These are phyloP conservation scores for Drosophila siamana DNA, from an alignment of 2,888 invertebrate genomes.

Conservation along the genomic window DNA sequence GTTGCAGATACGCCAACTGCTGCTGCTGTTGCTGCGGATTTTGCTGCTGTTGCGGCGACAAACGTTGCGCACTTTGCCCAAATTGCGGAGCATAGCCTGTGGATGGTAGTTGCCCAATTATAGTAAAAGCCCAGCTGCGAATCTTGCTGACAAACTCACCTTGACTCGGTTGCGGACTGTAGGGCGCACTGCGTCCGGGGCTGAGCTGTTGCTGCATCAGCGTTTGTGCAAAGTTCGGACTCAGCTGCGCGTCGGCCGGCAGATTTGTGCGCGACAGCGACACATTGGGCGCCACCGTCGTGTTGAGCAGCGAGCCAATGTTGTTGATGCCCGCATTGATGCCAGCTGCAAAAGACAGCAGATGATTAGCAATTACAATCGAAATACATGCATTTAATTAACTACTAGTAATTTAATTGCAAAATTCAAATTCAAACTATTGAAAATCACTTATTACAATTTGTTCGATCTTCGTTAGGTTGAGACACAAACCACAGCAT, in stretches of 20 bases:
- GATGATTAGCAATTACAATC: background rate
- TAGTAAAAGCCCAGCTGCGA: background rate
- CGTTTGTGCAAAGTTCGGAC: slow-evolving; percentile 87
- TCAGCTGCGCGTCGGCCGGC: slow-evolving; percentile 88
- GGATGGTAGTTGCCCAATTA: background rate
- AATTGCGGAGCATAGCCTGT: slow-evolving; percentile 83
- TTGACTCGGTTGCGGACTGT: slow-evolving; percentile 84
- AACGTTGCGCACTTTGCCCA: slow-evolving; percentile 83
- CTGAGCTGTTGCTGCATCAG: slow-evolving; percentile 85
- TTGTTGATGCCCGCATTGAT: slow-evolving; percentile 86
- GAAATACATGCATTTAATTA: too few species aligned
- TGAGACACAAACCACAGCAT: background rate
- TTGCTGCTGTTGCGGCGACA: slow-evolving; percentile 84
- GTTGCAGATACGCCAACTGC: slow-evolving; percentile 64
- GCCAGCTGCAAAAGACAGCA: slow-evolving; percentile 61
- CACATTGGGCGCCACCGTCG: slow-evolving; percentile 94
- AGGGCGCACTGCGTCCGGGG: slow-evolving; percentile 85
- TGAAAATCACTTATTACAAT: too few species aligned
- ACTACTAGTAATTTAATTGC: too few species aligned
- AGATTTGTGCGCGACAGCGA: slow-evolving; percentile 91
- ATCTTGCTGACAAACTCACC: slow-evolving; percentile 57
- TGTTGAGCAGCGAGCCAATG: slow-evolving; percentile 93
- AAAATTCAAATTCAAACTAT: too few species aligned
- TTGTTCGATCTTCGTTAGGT: background rate
- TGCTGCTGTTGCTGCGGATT: slow-evolving; percentile 65